phyloP scores from a whole-genome alignment of 2,113 vertebrate species.

The Girardinichthys multiradiatus region DNA sequence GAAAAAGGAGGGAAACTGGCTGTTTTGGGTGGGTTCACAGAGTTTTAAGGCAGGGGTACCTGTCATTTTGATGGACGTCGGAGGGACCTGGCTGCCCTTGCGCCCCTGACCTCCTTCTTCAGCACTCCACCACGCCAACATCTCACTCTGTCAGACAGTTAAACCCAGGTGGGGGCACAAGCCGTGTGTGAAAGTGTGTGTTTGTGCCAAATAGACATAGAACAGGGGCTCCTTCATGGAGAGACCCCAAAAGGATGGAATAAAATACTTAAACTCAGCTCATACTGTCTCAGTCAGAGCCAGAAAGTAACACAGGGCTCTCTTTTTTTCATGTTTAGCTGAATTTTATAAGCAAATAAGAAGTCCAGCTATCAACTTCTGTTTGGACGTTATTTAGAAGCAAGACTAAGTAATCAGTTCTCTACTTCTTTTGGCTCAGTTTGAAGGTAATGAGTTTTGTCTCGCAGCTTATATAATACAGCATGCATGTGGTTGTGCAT shows the following conservation, averaged over 20 bases:
- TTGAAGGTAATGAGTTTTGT: slow-evolving; percentile 69
- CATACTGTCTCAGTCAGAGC: slow-evolving; percentile 33
- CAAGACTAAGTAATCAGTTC: slow-evolving; percentile 40
- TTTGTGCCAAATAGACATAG: slow-evolving; percentile 57
- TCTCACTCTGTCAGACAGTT: slow-evolving; percentile 76
- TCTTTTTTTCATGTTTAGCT: slow-evolving; percentile 25
- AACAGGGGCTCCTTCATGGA: slow-evolving; percentile 65
- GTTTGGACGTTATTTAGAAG: slow-evolving; percentile 56
- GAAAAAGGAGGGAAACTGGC: slow-evolving; percentile 57
- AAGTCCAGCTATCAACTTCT: slow-evolving; percentile 33
- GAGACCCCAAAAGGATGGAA: slow-evolving; percentile 57
- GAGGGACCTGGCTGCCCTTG: slow-evolving; percentile 76
- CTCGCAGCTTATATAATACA: slow-evolving; percentile 64
- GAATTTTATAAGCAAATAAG: slow-evolving; percentile 32
- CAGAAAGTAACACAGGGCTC: slow-evolving; percentile 28
- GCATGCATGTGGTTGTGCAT: slow-evolving; percentile 28
- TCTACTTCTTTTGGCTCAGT: slow-evolving; percentile 51
- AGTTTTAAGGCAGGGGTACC: slow-evolving; percentile 74
- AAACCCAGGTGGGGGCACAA: slow-evolving; percentile 66
- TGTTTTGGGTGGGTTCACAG: slow-evolving; percentile 61
- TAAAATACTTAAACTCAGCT: slow-evolving; percentile 63
- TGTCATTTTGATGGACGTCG: slow-evolving; percentile 81
- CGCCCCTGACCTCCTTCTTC: slow-evolving; percentile 77
- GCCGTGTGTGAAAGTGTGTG: slow-evolving; percentile 47
- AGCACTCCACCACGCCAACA: slow-evolving; percentile 62